Base-by-base conservation (phyloP, 2,113 vertebrate species). In the Pygoscelis adeliae region DNA sequence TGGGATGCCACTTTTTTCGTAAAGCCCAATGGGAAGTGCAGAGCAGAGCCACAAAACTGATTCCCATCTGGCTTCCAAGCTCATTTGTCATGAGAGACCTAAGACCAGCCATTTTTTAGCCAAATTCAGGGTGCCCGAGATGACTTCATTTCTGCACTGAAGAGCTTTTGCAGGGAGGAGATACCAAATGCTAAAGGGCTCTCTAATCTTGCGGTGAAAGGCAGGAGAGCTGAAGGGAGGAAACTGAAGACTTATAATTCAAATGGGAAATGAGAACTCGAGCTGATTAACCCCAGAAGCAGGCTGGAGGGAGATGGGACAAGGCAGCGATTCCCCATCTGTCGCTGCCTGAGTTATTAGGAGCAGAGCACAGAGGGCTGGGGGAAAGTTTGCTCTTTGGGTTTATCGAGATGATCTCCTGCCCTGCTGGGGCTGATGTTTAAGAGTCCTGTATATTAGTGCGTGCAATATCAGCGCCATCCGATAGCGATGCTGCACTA, bases 401-500 rank as follows among this genome's bases (percentile, higher is more conserved):
- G 13, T 67, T 89, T 67, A 15, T 36, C 46, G 63, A 18, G 32
- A 21, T 56, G 17, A 29, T 59, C 29, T 42, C 21, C 38, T 58
- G 38, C 34, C 62, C 32, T 12, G 4, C 30, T 36, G 42, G 32
- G 36, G 34, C 34, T 83, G 38, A 15, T n/a, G 42, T 46, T 70
- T 42, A 36, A 66, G 9, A 55, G 12, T 26, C 55, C 53, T 27
- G 5, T 53, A 12, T 53, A 62, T 49, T 27, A 56, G 30, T 0
- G 5, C 2, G 2, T 16, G 53, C 8, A 6, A 21, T 26, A 44
- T 44, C 27, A 23, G 42, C 15, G 27, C 36, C 18, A 4, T 32
- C n/a, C 2, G 0, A 8, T 13, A 32, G 25, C 1, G 4, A 25
- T 15, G 26, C 42, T n/a, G 5, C n/a, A 13, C 14, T 7, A 4